phyloP scores from a whole-genome alignment of 2,113 vertebrate species.

The Microtus montanus region DNA sequence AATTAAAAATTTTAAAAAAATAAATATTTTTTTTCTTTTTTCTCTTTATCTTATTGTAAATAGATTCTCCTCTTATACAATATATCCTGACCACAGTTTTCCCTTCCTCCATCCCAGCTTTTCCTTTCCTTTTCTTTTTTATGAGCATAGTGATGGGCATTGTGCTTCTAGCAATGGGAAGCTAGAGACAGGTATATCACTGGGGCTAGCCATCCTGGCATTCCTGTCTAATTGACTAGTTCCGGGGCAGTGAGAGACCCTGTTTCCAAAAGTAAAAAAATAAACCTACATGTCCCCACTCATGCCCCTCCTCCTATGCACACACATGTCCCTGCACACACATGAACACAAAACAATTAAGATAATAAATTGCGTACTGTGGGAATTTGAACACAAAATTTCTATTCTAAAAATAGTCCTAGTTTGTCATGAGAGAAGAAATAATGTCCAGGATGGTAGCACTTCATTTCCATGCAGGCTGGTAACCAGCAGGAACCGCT shows the following conservation, averaged over 20 bases:
- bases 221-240: too few species aligned
- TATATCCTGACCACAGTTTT: neutral
- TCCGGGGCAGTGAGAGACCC: neutral
- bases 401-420: rapidly evolving
- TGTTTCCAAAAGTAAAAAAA: neutral
- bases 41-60: neutral
- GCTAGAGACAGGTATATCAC: neutral
- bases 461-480: neutral
- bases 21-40: neutral
- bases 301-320: neutral
- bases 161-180: neutral
- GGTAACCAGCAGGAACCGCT: neutral
- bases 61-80: neutral
- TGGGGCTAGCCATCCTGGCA: neutral
- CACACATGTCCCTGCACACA: neutral
- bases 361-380: neutral
- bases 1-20: neutral
- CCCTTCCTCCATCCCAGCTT: neutral
- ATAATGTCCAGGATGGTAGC: neutral
- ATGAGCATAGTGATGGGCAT: neutral
- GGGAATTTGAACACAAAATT: neutral
- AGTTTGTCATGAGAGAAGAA: neutral
- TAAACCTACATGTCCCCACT: neutral
- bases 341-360: neutral
- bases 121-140: neutral